phyloP scores from a whole-genome alignment of 2,797 vertebrate species.

The Silurus aristotelis region DNA sequence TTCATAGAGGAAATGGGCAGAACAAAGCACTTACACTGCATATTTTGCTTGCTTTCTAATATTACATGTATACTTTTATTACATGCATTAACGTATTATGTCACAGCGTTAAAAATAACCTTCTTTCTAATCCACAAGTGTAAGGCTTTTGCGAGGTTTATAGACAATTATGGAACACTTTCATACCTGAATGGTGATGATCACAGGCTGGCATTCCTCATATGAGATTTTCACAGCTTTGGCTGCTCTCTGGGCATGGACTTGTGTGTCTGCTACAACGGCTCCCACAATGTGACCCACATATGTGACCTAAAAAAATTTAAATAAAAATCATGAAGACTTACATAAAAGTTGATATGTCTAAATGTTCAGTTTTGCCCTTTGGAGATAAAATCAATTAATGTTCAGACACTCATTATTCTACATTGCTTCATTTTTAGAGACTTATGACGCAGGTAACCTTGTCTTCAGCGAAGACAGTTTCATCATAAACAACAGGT shows the following conservation, averaged over 20 bases:
- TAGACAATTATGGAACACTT: background rate
- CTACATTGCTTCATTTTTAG: background rate
- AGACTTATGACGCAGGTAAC: slow-evolving; percentile 63
- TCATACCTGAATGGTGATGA: slow-evolving; percentile 88
- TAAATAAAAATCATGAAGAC: too few relatives aligned
- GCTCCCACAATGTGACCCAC: slow-evolving; percentile 92
- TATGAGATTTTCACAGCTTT: slow-evolving; percentile 84
- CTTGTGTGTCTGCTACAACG: slow-evolving; percentile 86
- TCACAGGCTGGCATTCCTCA: slow-evolving; percentile 80
- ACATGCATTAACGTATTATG: background rate
- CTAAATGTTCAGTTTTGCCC: background rate
- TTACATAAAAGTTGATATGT: too few relatives aligned
- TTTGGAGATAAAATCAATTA: background rate
- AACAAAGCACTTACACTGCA: background rate
- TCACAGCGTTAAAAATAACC: background rate
- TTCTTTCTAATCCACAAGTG: background rate
- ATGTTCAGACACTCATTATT: background rate
- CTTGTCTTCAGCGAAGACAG: slow-evolving; percentile 79
- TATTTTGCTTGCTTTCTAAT: background rate
- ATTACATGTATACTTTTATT: background rate
- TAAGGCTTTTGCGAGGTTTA: background rate
- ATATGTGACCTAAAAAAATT: slow-evolving; percentile 83
- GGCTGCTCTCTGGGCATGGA: slow-evolving; percentile 87
- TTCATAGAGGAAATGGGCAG: background rate
- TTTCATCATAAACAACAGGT: slow-evolving; percentile 77